A percentile compares a stretch with the other conserved stretches of the same genome.
These are phyloP conservation scores for Drosophila pullipes DNA, from an alignment of 2,888 invertebrate species.

Conservation along the genomic window DNA sequence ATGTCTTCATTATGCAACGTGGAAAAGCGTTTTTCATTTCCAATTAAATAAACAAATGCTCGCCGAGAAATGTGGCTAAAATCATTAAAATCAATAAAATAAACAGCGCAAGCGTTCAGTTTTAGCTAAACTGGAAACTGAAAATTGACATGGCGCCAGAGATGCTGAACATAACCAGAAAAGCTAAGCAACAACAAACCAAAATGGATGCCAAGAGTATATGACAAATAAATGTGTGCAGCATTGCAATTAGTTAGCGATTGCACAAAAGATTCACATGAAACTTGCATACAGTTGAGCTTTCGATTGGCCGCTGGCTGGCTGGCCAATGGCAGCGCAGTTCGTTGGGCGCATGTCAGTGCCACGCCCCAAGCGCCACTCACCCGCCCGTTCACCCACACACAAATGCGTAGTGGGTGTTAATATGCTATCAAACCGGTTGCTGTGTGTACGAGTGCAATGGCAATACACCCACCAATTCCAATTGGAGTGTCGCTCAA, in stretches of 20 bases:
- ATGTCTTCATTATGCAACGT: conserved; percentile 71
- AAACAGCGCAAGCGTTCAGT: conserved; percentile 53
- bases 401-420: conserved; percentile 56
- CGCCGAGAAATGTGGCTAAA: conserved; percentile 66
- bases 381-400: conserved; percentile 50
- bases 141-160: conserved; percentile 66
- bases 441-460: conserved; percentile 45
- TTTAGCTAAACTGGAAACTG: conserved; percentile 46
- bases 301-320: conserved; percentile 42
- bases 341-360: conserved; percentile 48
- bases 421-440: conserved; percentile 55
- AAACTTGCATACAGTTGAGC: conserved; percentile 23
- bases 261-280: conserved; percentile 28
- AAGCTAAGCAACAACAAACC: conserved; percentile 20
- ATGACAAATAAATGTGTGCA: conserved; percentile 46
- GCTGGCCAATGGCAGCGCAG: conserved; percentile 33
- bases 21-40: conserved; percentile 61
- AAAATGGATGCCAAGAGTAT: conserved; percentile 45
- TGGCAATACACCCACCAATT: conserved; percentile 36
- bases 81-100: conserved; percentile 80
- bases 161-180: conserved; percentile 41
- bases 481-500: conserved; percentile 68
- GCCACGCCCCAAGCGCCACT: conserved; percentile 60
- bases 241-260: conserved; percentile 38
- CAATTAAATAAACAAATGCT: conserved; percentile 62